These are phyloP conservation scores for Acestrorhynchus altus DNA, from an alignment of 2,797 vertebrate species.

Conservation along the genomic window DNA sequence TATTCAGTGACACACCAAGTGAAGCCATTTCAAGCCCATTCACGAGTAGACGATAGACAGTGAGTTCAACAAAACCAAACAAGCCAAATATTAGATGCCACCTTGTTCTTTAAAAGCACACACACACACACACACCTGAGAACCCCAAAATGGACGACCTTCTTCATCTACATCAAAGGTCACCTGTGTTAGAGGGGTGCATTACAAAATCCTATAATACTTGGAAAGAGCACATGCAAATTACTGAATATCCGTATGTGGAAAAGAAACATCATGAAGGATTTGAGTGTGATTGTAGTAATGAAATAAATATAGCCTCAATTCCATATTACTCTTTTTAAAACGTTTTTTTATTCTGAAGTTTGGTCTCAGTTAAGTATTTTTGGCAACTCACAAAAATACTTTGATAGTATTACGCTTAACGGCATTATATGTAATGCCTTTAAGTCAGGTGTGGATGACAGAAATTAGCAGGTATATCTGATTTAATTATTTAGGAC, in stretches of 20 bases:
- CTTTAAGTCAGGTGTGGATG: no score
- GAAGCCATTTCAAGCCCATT: constrained; percentile 35
- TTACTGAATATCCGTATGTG: constrained; percentile 50
- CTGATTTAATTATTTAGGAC: no score
- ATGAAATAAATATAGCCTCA: no score
- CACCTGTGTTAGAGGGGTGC: constrained; percentile 89
- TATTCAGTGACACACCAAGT: constrained; percentile 51
- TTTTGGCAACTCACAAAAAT: no score
- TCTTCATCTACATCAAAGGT: constrained; percentile 95
- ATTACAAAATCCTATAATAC: constrained; percentile 78
- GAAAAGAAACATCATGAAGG: background rate
- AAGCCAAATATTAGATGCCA: constrained; percentile 76
- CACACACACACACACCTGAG: constrained; percentile 86
- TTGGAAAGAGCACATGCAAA: constrained; percentile 64
- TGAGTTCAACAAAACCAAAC: constrained; percentile 66
- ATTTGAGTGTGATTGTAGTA: background rate
- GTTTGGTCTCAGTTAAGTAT: no score
- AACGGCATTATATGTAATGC: no score
- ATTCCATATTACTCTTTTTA: no score
- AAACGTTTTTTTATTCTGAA: no score
- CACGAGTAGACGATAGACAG: constrained; percentile 41
- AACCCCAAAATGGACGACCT: constrained; percentile 81
- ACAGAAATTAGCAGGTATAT: no score
- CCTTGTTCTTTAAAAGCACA: constrained; percentile 68
- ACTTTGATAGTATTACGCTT: no score